Base-by-base conservation (phyloP, 2,888 invertebrate species). In the Carcina quercana region DNA sequence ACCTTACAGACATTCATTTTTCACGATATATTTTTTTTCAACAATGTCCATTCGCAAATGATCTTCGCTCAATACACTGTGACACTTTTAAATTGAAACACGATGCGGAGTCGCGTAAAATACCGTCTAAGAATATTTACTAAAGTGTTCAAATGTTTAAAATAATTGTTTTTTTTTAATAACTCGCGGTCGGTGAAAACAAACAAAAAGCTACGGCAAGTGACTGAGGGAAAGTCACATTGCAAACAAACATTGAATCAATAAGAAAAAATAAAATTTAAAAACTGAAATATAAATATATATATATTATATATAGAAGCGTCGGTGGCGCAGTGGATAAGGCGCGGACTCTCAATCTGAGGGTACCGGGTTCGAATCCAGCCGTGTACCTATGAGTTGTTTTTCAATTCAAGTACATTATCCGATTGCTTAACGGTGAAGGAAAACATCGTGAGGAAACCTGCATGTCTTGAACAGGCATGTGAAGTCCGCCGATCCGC, bases 1-100 rank as follows among this genome's bases (percentile, higher is more conserved):
- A 83, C 83, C 83, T 83, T 82, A 83, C 82, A 83, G 82, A 83
- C 82, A 80, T 75, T 75, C 57, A 53, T 72, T 62, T 59, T 34
- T 41, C 40, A 11, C 17, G 17, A n/a, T 35, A 38, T 35, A 45
- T 32, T 42, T 47, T 53, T 54, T 58, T 60, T 47, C 46, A 42
- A 57, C 73, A 79, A 76, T 72, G 71, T 71, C 78, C 74, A 76
- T 80, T 82, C 79, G 78, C 79, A 76, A 76, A 74, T 67, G 69
- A 67, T 71, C 66, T 73, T 73, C 75, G 42, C 60, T 63, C 56
- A 53, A 43, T 52, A 47, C 45, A 48, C 51, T 42, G 42, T 45
- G 28, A 45, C 47, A 42, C 46, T 41, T 38, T 30, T 38, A 28
- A 36, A n/a, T n/a, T n/a, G n/a, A n/a, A n/a, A n/a, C n/a, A n/a